Percentiles rank a stretch among this genome's conserved stretches.
Conservation (phyloP, 2,888 invertebrate genomes). For the Phragmatobia fuliginosa region DNA sequence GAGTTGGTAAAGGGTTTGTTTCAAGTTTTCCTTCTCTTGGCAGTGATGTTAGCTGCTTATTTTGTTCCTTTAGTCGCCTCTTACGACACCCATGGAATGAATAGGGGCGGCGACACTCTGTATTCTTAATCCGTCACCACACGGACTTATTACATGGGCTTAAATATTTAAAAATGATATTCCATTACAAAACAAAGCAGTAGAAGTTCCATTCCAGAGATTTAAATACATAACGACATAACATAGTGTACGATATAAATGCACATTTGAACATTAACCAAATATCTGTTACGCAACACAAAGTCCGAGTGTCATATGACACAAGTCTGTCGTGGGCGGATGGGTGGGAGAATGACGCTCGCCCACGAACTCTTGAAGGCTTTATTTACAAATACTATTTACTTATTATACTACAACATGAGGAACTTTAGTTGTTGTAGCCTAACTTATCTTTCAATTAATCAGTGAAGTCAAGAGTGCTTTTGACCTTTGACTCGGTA, state of each 20-base stretch:
- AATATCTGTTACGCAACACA: slow-evolving; percentile 11
- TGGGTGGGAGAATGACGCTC: slow-evolving; percentile 43
- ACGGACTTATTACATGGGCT: too few relatives aligned
- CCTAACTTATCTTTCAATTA: neutral
- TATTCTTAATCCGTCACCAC: too few relatives aligned
- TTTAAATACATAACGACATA: neutral
- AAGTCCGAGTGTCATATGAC: slow-evolving; percentile 15
- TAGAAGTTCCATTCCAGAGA: neutral
- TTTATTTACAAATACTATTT: slow-evolving; percentile 1
- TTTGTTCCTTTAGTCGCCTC: too few relatives aligned
- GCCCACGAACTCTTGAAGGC: slow-evolving; percentile 28
- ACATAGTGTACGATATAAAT: slow-evolving; percentile 7
- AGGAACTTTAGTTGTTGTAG: neutral
- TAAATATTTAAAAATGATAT: neutral
- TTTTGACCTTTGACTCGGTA: too few relatives aligned
- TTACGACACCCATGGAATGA: too few relatives aligned
- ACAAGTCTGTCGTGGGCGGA: slow-evolving; percentile 47
- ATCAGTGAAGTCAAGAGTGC: neutral
- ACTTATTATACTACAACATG: neutral
- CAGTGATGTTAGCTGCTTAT: too few relatives aligned
- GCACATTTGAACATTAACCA: slow-evolving; percentile 25
- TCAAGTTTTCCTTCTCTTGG: too few relatives aligned
- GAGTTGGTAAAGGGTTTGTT: too few relatives aligned
- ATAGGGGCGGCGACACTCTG: too few relatives aligned
- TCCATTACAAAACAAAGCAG: neutral